These are phyloP conservation scores for Trematocara zebra DNA, from an alignment of 2,113 vertebrate species.

Conservation along the genomic window DNA sequence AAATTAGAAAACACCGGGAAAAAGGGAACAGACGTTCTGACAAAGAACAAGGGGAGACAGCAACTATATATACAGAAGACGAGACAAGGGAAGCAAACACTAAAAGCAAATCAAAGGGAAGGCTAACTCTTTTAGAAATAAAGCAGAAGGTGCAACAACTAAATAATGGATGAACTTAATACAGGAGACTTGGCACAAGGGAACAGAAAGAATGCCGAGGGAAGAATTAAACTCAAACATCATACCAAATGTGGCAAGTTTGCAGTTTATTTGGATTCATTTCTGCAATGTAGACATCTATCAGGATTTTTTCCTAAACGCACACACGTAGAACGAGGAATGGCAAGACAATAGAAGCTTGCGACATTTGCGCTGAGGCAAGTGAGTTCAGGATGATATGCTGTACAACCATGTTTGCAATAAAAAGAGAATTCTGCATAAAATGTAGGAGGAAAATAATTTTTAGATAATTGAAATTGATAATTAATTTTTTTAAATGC, in stretches of 20 bases:
- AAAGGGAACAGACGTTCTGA: not conserved
- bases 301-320: not conserved
- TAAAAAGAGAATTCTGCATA: not conserved
- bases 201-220: not conserved
- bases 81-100: not conserved
- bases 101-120: not conserved
- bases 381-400: not conserved
- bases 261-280: not conserved
- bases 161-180: not conserved
- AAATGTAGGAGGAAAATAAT: too few relatives aligned
- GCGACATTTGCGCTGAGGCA: rapidly evolving
- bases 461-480: too few relatives aligned
- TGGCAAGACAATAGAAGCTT: not conserved
- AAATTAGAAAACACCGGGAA: not conserved
- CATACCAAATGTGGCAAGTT: not conserved
- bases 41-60: not conserved
- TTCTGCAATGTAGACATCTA: not conserved
- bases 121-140: not conserved
- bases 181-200: not conserved
- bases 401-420: not conserved
- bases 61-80: not conserved
- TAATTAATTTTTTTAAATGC: too few relatives aligned
- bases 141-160: not conserved
- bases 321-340: not conserved
- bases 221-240: not conserved